Percentiles rank a stretch among this genome's conserved stretches.
These are phyloP conservation scores for Aradophagus sp. DNA, from an alignment of 1,140 invertebrate genomes.

Conservation along the genomic window DNA sequence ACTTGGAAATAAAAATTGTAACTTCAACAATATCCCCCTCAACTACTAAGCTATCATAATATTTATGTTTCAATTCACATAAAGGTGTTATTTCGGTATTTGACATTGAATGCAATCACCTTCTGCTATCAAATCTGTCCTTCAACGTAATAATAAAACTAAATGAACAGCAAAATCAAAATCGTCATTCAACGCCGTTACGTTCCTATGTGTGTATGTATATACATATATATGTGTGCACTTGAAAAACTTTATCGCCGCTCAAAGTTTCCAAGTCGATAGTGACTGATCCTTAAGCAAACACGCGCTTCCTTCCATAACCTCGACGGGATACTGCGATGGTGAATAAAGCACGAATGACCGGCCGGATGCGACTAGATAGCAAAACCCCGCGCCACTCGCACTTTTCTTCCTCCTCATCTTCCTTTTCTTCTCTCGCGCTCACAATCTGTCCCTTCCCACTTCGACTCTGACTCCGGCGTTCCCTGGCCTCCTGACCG, in stretches of 20 bases:
- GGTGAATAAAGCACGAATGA: conserved; percentile 62
- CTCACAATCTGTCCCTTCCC: conserved; percentile 57
- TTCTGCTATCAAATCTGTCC: conserved; percentile 6
- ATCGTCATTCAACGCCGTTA: no score
- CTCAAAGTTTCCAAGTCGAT: conserved; percentile 42
- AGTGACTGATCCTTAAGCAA: conserved; percentile 69
- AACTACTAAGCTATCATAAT: no score
- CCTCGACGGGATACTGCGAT: conserved; percentile 48
- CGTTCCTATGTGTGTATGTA: no score
- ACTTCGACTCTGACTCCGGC: conserved; percentile 40
- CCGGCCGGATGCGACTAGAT: conserved; percentile 70
- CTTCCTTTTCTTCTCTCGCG: conserved; percentile 56
- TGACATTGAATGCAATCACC: conserved; percentile 10
- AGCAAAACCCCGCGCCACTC: conserved; percentile 66
- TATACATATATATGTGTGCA: no score
- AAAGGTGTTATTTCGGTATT: no score
- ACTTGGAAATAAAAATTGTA: no score
- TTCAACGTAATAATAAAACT: no score
- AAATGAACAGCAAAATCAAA: no score
- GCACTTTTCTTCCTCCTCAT: conserved; percentile 58
- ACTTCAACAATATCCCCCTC: no score
- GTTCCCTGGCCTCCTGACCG: conserved; percentile 45
- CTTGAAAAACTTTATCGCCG: no score
- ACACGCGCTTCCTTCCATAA: conserved; percentile 63
- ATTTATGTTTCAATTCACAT: no score